These are phyloP conservation scores for Percopsis omiscomaycus DNA, from an alignment of 2,797 vertebrate genomes.

Conservation along the genomic window DNA sequence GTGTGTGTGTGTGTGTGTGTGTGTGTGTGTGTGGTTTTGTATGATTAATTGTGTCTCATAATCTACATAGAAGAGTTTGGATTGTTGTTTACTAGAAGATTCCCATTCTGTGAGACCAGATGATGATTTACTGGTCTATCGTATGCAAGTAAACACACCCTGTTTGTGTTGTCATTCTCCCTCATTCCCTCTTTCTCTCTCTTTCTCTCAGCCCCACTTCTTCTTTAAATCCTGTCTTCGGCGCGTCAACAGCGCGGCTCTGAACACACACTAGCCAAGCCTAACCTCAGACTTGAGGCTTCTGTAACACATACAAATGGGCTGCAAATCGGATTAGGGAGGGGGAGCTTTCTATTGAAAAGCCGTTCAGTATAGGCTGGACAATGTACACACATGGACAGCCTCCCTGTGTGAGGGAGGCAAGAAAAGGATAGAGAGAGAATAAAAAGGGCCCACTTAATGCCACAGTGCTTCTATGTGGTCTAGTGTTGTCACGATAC, in stretches of 20 bases:
- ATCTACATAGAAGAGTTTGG: no score
- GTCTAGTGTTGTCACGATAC: no score
- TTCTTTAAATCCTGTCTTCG: constrained; percentile 31
- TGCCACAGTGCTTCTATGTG: constrained; percentile 12
- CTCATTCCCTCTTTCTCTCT: constrained; percentile 38
- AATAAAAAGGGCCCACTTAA: constrained; percentile 12
- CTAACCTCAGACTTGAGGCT: constrained; percentile 59
- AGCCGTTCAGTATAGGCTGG: constrained; percentile 56
- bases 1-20: constrained; percentile 13
- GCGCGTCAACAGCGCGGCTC: constrained; percentile 7
- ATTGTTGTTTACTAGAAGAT: no score
- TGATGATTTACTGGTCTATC: background rate
- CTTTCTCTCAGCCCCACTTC: constrained; percentile 38
- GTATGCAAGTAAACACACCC: constrained; percentile 33
- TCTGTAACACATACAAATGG: constrained; percentile 65
- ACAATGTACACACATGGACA: constrained; percentile 57
- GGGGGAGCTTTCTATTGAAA: constrained; percentile 48
- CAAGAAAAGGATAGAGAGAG: no score
- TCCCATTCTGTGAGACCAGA: no score
- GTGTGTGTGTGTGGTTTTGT: constrained; percentile 20
- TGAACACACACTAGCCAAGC: constrained; percentile 41
- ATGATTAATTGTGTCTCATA: background rate
- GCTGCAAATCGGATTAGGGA: constrained; percentile 66
- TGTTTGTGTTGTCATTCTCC: constrained; percentile 16
- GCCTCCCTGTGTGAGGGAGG: constrained; percentile 36